Base-by-base conservation (phyloP, 2,888 invertebrate genomes). In the Helobdella robusta region DNA sequence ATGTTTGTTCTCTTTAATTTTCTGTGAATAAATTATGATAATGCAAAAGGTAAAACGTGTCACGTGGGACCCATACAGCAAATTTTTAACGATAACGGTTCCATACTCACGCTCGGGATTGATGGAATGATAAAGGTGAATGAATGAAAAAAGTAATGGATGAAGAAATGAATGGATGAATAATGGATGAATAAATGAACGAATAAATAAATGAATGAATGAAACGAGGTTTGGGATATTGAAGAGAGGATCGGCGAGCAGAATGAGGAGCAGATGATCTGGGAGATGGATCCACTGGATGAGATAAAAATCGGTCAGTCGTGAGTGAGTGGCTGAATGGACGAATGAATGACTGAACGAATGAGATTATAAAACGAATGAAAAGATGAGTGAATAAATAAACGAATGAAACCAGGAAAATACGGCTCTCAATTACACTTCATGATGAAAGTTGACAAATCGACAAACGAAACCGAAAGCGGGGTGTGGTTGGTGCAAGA, bases 21-120 rank as follows among this genome's bases (percentile, higher is more conserved):
- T n/a, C n/a, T n/a, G n/a, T n/a, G n/a, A n/a, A n/a, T n/a, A n/a
- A n/a, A n/a, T n/a, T n/a, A n/a, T n/a, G n/a, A n/a, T n/a, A n/a
- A n/a, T n/a, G n/a, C n/a, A n/a, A n/a, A n/a, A n/a, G 85, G 85
- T 58, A 75, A 74, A 67, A 86, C 84, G 0, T 91, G 91, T 74
- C 93, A 93, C 74, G 78, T 81, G 2, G 87, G 85, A 25, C 85
- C 87, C 11, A 86, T 93, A 59, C 82, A 83, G 20, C 85, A 86
- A 63, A 83, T 87, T 68, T 78, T 82, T 67, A 82, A 82, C 78
- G 74, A 82, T 77, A 74, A 82, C 63, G 82, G 81, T 6, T 84
- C 84, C 72, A 76, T 85, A 15, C 79, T 83, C 71, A 83, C 84
- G 8, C 75, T 84, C 15, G 84, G 84, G 74, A 75, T 75, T 62